Percentiles rank a stretch among this genome's conserved stretches.
Conservation (phyloP, 2,888 invertebrate species). For the Epirrhoe tristata region DNA sequence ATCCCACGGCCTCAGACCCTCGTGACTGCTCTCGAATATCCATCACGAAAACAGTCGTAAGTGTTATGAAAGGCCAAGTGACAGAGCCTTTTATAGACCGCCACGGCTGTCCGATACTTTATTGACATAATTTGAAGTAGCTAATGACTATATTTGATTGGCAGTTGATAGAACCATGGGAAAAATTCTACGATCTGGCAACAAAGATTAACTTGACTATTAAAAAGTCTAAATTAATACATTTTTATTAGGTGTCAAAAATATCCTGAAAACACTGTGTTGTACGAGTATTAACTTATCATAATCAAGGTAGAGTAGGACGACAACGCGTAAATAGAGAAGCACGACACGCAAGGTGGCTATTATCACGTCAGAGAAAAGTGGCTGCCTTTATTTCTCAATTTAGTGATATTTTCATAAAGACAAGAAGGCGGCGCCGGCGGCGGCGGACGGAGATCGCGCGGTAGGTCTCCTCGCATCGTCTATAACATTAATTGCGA, state of each 20-base stretch:
- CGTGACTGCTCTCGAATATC: constrained; percentile 78
- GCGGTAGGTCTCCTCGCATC: constrained; percentile 70
- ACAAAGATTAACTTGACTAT: background rate
- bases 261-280: constrained; percentile 12
- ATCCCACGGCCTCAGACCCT: constrained; percentile 63
- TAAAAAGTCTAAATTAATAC: background rate
- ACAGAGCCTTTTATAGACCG: constrained; percentile 70
- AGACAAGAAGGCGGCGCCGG: constrained; percentile 60
- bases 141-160: constrained; percentile 15
- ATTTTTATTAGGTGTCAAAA: background rate
- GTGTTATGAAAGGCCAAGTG: constrained; percentile 80
- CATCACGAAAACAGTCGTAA: constrained; percentile 80
- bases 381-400: constrained; percentile 74
- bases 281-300: constrained; percentile 23
- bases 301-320: constrained; percentile 18
- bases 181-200: constrained; percentile 4
- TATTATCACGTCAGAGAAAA: constrained; percentile 73
- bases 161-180: background rate
- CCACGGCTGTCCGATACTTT: constrained; percentile 41
- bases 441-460: constrained; percentile 45
- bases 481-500: constrained; percentile 73
- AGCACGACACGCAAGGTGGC: constrained; percentile 58
- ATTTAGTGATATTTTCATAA: constrained; percentile 81
- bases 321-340: constrained; percentile 69
- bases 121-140: constrained; percentile 32